These are phyloP conservation scores for Poeciliopsis presidionis DNA, from an alignment of 2,797 vertebrate species.

Conservation along the genomic window DNA sequence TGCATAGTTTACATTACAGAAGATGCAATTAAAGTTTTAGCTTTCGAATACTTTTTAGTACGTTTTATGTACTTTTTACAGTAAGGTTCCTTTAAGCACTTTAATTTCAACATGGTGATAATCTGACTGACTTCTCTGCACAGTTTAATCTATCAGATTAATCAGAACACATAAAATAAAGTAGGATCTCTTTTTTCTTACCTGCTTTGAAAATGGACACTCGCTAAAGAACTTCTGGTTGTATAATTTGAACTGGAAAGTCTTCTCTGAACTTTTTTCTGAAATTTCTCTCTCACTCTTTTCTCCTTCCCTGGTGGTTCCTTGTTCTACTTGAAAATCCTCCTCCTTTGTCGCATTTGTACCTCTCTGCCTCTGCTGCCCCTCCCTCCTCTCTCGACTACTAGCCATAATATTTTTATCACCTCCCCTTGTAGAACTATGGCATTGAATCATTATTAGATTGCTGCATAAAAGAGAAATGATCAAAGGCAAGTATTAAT, in stretches of 20 bases:
- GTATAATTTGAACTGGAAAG: conserved; percentile 8
- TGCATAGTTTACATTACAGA: neutral
- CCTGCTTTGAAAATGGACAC: conserved; percentile 36
- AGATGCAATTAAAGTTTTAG: neutral
- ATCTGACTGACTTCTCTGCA: neutral
- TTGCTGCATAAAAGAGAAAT: conserved; percentile 25
- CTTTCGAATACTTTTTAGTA: neutral
- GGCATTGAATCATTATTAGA: conserved; percentile 39
- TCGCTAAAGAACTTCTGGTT: conserved; percentile 5
- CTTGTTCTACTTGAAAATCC: conserved; percentile 47
- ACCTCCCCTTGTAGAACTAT: conserved; percentile 28
- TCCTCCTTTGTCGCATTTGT: conserved; percentile 64
- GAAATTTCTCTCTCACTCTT: conserved; percentile 39
- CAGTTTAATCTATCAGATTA: neutral
- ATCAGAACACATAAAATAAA: neutral
- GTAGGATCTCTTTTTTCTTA: conserved; percentile 43
- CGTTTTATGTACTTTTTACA: neutral
- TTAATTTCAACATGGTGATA: neutral
- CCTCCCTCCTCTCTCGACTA: conserved; percentile 53
- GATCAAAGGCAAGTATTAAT: conserved; percentile 29
- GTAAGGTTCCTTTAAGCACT: neutral
- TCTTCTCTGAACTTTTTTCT: conserved; percentile 12
- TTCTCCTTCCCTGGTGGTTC: conserved; percentile 42
- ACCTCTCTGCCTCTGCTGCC: conserved; percentile 42
- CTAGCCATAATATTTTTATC: conserved; percentile 42